Conservation (phyloP, 2,888 invertebrate genomes). For the Nemotelus pantherinus region DNA sequence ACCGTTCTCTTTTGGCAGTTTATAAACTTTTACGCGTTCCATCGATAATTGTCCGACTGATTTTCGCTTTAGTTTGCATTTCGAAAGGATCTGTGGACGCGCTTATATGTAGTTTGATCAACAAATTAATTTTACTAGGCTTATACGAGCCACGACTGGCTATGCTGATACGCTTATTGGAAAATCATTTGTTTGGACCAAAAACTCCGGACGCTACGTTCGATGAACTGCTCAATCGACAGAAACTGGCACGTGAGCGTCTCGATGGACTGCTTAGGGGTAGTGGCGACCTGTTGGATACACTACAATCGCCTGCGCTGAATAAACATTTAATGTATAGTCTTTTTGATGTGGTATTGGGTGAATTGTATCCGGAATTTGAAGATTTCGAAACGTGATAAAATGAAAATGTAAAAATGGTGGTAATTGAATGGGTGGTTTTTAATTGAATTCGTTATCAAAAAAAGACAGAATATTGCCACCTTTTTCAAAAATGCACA, state of each 20-base stretch:
- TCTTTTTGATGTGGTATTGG: conserved; percentile 78
- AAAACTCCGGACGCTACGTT: conserved; percentile 57
- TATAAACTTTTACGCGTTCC: conserved; percentile 68
- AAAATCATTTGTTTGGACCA: conserved; percentile 63
- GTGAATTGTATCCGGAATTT: conserved; percentile 81
- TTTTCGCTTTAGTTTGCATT: conserved; percentile 66
- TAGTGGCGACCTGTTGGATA: conserved; percentile 65
- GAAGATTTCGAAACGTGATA: conserved; percentile 53
- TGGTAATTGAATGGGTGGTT: no score
- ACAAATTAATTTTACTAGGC: conserved; percentile 61
- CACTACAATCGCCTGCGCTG: conserved; percentile 68
- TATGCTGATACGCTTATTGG: conserved; percentile 69
- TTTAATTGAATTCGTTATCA: no score
- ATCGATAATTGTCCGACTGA: conserved; percentile 63
- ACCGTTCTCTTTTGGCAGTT: conserved; percentile 62
- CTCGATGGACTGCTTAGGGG: conserved; percentile 63
- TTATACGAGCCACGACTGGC: conserved; percentile 69
- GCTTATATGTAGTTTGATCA: conserved; percentile 63
- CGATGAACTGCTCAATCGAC: conserved; percentile 60
- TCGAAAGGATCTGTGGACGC: conserved; percentile 66
- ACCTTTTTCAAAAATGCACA: no score
- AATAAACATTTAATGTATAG: conserved; percentile 81
- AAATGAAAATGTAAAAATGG: conserved; percentile 1
- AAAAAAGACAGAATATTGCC: no score
- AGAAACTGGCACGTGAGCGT: conserved; percentile 64